phyloP scores from a whole-genome alignment of 2,113 vertebrate genomes.

The Grus americana region DNA sequence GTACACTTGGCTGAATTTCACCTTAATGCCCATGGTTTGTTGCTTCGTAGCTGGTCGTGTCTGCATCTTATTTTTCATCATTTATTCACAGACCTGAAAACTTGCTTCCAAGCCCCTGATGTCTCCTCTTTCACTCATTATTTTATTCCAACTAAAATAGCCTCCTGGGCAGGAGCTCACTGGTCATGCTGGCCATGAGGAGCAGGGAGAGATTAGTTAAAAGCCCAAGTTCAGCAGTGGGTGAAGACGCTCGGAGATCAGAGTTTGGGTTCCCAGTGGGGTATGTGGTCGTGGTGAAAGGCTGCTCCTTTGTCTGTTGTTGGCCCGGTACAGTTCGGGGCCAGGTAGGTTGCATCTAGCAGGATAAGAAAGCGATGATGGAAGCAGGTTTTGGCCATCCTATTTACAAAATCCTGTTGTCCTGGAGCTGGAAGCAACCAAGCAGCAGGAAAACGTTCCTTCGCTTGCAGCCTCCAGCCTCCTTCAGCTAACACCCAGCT shows the following conservation, averaged over 20 bases:
- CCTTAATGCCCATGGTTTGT: fast-evolving
- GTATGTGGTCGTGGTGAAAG: background rate
- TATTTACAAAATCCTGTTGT: background rate
- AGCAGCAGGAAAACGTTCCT: background rate
- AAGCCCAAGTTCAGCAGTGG: background rate
- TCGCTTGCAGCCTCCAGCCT: background rate
- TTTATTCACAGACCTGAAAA: background rate
- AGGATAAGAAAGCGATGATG: background rate
- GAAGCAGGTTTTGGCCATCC: background rate
- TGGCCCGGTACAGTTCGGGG: fast-evolving
- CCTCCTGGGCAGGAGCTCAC: background rate
- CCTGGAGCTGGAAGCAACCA: background rate
- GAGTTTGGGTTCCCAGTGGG: background rate
- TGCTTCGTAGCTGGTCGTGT: fast-evolving
- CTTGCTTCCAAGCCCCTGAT: background rate
- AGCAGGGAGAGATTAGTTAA: background rate
- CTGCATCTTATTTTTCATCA: background rate
- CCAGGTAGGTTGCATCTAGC: background rate
- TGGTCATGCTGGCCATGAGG: background rate
- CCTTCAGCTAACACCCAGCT: background rate
- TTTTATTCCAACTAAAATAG: background rate
- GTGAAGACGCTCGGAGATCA: background rate
- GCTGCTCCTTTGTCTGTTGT: background rate
- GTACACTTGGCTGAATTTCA: background rate
- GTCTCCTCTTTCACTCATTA: background rate